These are phyloP conservation scores for Ligdia adustata DNA, from an alignment of 2,888 invertebrate species.

Conservation along the genomic window DNA sequence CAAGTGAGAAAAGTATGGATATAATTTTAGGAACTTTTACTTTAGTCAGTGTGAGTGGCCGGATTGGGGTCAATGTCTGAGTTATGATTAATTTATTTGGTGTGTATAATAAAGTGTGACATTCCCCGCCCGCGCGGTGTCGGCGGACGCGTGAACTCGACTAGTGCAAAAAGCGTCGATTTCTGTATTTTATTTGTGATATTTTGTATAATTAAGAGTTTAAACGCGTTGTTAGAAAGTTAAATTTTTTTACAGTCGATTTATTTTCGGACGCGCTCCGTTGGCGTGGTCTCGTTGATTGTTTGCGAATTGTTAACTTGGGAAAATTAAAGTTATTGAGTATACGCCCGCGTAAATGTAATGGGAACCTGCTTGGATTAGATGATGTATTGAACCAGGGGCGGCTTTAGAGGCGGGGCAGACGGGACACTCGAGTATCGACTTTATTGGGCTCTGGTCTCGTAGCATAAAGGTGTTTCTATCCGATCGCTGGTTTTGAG, in stretches of 20 bases:
- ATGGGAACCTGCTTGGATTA: slow-evolving; percentile 21
- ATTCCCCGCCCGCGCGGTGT: not conserved
- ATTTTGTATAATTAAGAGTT: slow-evolving; percentile 80
- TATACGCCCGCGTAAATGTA: slow-evolving; percentile 24
- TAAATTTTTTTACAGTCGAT: slow-evolving; percentile 73
- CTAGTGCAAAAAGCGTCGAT: slow-evolving; percentile 44
- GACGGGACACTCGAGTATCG: no score
- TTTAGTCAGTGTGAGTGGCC: no score
- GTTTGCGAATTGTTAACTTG: slow-evolving; percentile 30
- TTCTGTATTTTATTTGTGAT: slow-evolving; percentile 79
- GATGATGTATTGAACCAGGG: slow-evolving; percentile 11
- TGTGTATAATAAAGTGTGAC: not conserved
- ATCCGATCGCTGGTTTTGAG: no score
- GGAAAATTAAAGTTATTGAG: slow-evolving; percentile 9
- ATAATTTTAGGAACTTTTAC: no score
- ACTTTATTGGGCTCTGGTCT: no score
- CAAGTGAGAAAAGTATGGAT: no score
- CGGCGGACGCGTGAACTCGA: slow-evolving; percentile 33
- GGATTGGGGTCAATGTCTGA: no score
- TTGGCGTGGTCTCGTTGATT: slow-evolving; percentile 25
- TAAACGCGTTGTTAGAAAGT: slow-evolving; percentile 73
- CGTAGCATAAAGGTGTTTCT: no score
- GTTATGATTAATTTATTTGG: no score
- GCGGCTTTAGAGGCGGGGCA: not conserved
- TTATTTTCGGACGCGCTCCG: slow-evolving; percentile 45